Evolutionary conservation across 23 tunicate species (phyloP).

Genomic region (Diplosoma virens): DNA sequence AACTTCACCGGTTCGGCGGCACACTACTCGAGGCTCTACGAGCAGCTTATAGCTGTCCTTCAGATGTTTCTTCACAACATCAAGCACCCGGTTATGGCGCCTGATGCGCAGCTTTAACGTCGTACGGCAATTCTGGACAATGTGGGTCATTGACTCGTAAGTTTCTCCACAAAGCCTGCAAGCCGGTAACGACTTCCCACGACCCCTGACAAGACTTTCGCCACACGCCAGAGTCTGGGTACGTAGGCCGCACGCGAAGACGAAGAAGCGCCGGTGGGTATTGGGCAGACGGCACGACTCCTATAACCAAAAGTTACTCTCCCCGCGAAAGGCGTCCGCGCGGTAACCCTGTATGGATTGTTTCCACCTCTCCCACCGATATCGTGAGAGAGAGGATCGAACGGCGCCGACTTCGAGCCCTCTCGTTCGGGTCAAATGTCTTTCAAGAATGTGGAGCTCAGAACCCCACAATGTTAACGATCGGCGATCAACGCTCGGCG

Average conservation of each 20-base stretch:
- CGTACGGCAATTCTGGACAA: neutral
- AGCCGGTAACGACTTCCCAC: neutral
- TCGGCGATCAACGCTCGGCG: neutral
- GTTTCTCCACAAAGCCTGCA: neutral
- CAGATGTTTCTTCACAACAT: neutral
- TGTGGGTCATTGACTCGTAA: neutral
- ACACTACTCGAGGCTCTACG: neutral
- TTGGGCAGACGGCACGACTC: neutral
- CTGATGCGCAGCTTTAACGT: neutral
- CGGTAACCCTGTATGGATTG: neutral
- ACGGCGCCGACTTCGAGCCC: neutral
- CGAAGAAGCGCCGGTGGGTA: neutral
- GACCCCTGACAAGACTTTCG: neutral
- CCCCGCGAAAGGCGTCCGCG: neutral
- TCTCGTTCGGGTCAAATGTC: neutral
- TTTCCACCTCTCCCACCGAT: neutral
- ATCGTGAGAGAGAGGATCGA: neutral
- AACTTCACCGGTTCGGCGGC: neutral
- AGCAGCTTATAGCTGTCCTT: neutral
- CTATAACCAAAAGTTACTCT: neutral
- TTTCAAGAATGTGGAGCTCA: neutral
- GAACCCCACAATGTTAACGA: neutral
- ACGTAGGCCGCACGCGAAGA: neutral
- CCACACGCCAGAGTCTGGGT: conserved; percentile 1
- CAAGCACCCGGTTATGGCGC: neutral